A percentile compares a stretch with the other conserved stretches of the same genome.
phyloP scores from a whole-genome alignment of 2,888 invertebrate species.

The Drosophila atroscutellata region DNA sequence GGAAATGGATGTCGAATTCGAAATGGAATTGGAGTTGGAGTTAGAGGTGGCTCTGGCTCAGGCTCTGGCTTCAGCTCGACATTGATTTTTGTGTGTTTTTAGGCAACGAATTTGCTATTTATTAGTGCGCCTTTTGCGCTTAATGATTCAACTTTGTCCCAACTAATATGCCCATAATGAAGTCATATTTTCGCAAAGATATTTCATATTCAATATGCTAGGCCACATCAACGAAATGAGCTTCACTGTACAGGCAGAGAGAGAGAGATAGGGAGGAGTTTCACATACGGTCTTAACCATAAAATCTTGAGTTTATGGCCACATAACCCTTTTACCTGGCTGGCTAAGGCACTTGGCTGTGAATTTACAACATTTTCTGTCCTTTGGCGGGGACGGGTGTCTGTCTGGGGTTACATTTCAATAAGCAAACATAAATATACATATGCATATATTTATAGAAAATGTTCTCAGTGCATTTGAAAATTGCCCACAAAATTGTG shows the following conservation, averaged over 20 bases:
- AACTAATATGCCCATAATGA: conserved; percentile 48
- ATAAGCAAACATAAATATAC: conserved; percentile 63
- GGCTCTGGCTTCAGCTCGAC: conserved; percentile 24
- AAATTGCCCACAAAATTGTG: conserved; percentile 72
- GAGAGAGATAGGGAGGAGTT: neutral
- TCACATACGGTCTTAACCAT: conserved; percentile 36
- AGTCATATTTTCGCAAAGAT: conserved; percentile 20
- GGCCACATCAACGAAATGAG: conserved; percentile 31
- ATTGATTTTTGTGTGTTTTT: conserved; percentile 60
- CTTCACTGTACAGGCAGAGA: neutral
- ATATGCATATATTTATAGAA: conserved; percentile 64
- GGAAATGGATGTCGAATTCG: conserved; percentile 7
- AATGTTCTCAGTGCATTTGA: conserved; percentile 72
- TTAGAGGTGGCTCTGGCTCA: neutral
- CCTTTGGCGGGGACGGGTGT: neutral
- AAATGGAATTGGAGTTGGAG: conserved; percentile 20
- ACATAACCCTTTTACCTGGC: conserved; percentile 59
- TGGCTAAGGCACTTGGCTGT: conserved; percentile 3
- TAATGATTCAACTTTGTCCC: conserved; percentile 29
- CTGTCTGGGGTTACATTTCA: conserved; percentile 54
- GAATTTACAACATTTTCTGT: conserved; percentile 20
- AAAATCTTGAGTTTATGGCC: conserved; percentile 69
- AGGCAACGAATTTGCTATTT: conserved; percentile 30
- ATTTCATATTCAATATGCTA: neutral
- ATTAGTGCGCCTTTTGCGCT: conserved; percentile 43